These are phyloP conservation scores for Choloepus hoffmanni DNA, from an alignment of 2,113 vertebrate species.

Conservation along the genomic window DNA sequence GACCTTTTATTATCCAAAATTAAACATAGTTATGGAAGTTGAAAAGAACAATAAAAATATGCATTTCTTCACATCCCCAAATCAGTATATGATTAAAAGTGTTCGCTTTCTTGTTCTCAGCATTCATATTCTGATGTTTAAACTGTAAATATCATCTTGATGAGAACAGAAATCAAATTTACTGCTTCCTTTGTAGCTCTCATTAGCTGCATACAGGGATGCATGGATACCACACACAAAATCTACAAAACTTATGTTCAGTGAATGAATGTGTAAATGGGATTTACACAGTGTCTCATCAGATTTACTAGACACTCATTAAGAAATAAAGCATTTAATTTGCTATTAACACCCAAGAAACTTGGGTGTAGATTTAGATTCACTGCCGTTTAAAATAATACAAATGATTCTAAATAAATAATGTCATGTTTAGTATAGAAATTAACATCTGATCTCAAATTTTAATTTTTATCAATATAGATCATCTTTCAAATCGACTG, in stretches of 20 bases:
- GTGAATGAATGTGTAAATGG: constrained; percentile 16
- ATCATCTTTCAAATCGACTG: constrained; percentile 12
- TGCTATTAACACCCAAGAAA: background rate
- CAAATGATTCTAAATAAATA: background rate
- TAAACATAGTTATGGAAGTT: background rate
- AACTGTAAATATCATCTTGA: background rate
- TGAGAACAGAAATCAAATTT: background rate
- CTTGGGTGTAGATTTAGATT: background rate
- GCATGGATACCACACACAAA: background rate
- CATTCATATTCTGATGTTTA: background rate
- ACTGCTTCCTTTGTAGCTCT: background rate
- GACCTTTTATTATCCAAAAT: background rate
- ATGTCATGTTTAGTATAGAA: background rate
- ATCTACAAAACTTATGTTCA: background rate
- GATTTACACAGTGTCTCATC: no score
- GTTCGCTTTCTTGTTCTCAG: background rate
- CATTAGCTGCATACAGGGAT: background rate
- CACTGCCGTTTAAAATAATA: background rate
- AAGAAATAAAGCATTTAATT: background rate
- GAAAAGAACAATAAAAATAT: background rate
- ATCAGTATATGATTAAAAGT: background rate
- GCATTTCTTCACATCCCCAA: background rate
- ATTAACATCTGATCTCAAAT: constrained; percentile 14
- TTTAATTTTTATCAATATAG: constrained; percentile 17
- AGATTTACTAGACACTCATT: background rate